phyloP scores from a whole-genome alignment of 2,113 vertebrate species.

The Garra rufa region DNA sequence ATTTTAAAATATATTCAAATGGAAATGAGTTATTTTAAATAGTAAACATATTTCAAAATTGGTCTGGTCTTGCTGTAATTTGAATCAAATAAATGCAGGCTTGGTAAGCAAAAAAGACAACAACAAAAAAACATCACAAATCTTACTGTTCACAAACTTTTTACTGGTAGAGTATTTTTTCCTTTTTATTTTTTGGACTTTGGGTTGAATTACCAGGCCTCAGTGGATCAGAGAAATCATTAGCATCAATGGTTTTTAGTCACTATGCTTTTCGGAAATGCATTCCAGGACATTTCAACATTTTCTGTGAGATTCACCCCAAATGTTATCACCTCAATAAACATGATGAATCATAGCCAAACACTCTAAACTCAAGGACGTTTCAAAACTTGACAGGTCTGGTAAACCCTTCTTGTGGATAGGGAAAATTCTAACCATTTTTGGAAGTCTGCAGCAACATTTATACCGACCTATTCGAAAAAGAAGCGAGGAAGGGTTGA shows the following conservation, averaged over 20 bases:
- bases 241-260: not conserved
- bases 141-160: no score
- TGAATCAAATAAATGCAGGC: no score
- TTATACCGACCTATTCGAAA: constrained; percentile 47
- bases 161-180: no score
- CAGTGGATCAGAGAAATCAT: not conserved
- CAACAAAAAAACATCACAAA: no score
- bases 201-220: not conserved
- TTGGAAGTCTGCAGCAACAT: constrained; percentile 59
- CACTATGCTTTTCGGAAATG: not conserved
- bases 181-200: no score
- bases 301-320: not conserved
- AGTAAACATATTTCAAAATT: no score
- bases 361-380: not conserved
- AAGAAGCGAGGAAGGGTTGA: constrained; percentile 50
- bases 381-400: not conserved
- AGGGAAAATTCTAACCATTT: constrained; percentile 46
- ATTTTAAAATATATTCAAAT: no score
- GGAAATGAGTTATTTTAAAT: no score
- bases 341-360: not conserved
- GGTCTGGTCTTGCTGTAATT: no score
- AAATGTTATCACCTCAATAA: not conserved
- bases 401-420: not conserved
- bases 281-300: not conserved
- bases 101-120: no score